These are phyloP conservation scores for Syngnathus rostellatus DNA, from an alignment of 2,797 vertebrate genomes.

Conservation along the genomic window DNA sequence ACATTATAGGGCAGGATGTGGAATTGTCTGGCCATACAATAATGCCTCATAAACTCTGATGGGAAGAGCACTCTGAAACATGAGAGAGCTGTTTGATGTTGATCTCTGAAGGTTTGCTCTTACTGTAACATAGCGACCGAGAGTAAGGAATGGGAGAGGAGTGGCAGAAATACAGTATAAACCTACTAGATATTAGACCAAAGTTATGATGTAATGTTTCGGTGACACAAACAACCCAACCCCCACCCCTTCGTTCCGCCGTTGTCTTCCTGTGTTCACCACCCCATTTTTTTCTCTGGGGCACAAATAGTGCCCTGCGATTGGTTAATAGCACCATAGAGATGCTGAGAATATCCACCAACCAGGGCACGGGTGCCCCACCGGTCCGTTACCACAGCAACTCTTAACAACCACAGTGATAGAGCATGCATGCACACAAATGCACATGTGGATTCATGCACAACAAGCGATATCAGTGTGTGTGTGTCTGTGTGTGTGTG, in stretches of 20 bases:
- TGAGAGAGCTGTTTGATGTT: slow-evolving; percentile 14
- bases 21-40: slow-evolving; percentile 40
- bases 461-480: slow-evolving; percentile 13
- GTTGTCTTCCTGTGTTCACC: slow-evolving; percentile 43
- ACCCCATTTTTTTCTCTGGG: slow-evolving; percentile 41
- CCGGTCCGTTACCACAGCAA: slow-evolving; percentile 70
- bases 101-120: slow-evolving; percentile 32
- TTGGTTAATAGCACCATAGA: slow-evolving; percentile 64
- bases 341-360: slow-evolving; percentile 74
- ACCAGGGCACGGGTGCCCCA: slow-evolving; percentile 63
- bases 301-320: slow-evolving; percentile 41
- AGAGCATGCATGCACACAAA: slow-evolving; percentile 17
- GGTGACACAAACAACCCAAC: slow-evolving; percentile 39
- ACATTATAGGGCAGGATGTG: slow-evolving; percentile 40
- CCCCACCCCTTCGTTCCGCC: slow-evolving; percentile 32
- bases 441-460: background rate
- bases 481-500: background rate
- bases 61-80: slow-evolving; percentile 53
- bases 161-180: slow-evolving; percentile 1
- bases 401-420: slow-evolving; percentile 56
- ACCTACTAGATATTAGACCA: slow-evolving; percentile 27
- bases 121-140: slow-evolving; percentile 9
- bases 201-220: slow-evolving; percentile 60
- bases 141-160: slow-evolving; percentile 6
- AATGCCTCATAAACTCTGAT: slow-evolving; percentile 39